Evolutionary conservation across 2,797 vertebrate genomes (phyloP).

Genomic region (Tolypeutes matacus): DNA sequence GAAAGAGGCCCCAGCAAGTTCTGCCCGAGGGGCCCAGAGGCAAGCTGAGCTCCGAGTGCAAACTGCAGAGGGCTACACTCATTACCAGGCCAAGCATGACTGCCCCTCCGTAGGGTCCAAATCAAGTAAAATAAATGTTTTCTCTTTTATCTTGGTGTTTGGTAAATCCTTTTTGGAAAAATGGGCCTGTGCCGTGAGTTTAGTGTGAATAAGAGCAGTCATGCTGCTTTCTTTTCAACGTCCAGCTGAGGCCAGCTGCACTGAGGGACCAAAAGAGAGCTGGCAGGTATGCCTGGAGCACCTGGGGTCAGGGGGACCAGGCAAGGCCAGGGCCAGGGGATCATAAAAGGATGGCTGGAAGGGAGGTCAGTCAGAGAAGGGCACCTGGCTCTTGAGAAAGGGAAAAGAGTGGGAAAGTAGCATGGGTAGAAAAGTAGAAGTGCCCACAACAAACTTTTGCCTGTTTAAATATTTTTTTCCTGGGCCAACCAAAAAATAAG

Average conservation of each 20-base stretch:
- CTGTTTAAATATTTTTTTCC: not conserved
- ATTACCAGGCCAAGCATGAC: not conserved
- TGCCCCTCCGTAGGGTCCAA: not conserved
- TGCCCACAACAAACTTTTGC: too few species aligned
- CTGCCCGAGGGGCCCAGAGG: not conserved
- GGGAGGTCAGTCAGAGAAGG: not conserved
- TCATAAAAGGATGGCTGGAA: fast-evolving
- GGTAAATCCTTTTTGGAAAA: not conserved
- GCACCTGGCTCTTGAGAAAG: not conserved
- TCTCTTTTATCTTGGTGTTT: not conserved
- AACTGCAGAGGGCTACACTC: not conserved
- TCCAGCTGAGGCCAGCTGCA: not conserved
- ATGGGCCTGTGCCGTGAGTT: not conserved
- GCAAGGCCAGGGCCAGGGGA: too few species aligned
- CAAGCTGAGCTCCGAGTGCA: not conserved
- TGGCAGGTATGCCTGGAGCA: not conserved
- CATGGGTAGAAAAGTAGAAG: not conserved
- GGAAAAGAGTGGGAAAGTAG: not conserved
- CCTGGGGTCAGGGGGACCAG: not conserved
- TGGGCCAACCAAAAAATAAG: not conserved
- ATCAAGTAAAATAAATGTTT: not conserved
- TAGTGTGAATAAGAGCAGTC: not conserved
- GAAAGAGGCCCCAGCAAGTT: not conserved
- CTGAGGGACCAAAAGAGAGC: not conserved
- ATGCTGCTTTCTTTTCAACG: not conserved